phyloP scores from a whole-genome alignment of 2,888 invertebrate genomes.

The Gastrophysa polygoni region DNA sequence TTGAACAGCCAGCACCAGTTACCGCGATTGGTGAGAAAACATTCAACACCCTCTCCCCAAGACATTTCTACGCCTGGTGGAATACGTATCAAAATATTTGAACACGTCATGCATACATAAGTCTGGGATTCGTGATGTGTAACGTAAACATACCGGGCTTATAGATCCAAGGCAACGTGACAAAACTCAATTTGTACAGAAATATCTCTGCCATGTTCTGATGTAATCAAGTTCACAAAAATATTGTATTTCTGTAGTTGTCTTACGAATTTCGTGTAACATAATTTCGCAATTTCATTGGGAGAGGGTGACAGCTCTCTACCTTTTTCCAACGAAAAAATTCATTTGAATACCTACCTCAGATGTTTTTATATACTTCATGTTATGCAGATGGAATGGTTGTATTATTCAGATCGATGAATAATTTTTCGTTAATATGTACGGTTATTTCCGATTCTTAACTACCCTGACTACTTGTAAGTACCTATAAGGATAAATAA shows the following conservation, averaged over 20 bases:
- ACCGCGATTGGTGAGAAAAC: background rate
- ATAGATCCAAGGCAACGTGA: constrained; percentile 47
- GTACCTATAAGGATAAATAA: too few relatives aligned
- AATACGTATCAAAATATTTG: constrained; percentile 40
- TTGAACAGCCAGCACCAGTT: too few relatives aligned
- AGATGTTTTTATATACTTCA: background rate
- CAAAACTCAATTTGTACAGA: constrained; percentile 53
- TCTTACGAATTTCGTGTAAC: background rate
- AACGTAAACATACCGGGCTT: constrained; percentile 21
- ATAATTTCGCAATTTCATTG: background rate
- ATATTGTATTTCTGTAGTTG: constrained; percentile 8
- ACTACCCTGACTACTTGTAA: too few relatives aligned
- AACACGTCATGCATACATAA: constrained; percentile 41
- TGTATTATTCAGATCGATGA: background rate
- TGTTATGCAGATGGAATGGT: background rate
- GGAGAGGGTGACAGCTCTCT: background rate
- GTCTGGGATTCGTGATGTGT: constrained; percentile 22
- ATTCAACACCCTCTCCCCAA: background rate
- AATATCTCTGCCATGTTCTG: constrained; percentile 23
- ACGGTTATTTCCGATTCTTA: too few relatives aligned
- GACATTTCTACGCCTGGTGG: background rate
- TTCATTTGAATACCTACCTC: background rate
- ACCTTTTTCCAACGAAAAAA: background rate
- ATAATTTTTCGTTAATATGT: too few relatives aligned
- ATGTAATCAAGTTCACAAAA: constrained; percentile 25